These are phyloP conservation scores for Apis florea DNA, from an alignment of 1,140 invertebrate genomes.

Conservation along the genomic window DNA sequence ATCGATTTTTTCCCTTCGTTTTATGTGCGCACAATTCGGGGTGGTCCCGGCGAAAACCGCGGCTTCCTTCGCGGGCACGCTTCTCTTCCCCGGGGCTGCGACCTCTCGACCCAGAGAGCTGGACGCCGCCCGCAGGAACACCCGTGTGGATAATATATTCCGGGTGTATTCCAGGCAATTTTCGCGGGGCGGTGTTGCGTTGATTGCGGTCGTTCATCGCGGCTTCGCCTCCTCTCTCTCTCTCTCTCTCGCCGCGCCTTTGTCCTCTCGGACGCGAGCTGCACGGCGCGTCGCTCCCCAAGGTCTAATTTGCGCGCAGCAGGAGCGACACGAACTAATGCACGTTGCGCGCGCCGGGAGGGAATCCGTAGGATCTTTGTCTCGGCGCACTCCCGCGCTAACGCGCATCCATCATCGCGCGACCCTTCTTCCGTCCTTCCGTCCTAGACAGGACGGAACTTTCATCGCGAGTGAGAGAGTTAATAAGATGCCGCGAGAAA, in stretches of 20 bases:
- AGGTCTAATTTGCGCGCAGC: constrained; percentile 79
- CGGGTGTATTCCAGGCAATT: constrained; percentile 72
- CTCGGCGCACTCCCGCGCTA: constrained; percentile 76
- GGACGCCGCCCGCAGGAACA: constrained; percentile 63
- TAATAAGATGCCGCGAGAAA: no score
- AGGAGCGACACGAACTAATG: constrained; percentile 78
- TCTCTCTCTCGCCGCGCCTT: neutral
- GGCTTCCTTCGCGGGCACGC: constrained; percentile 40
- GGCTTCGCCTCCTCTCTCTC: constrained; percentile 59
- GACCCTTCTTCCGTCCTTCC: constrained; percentile 42
- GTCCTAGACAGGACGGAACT: neutral
- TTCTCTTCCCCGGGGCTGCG: constrained; percentile 62
- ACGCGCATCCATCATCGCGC: constrained; percentile 75
- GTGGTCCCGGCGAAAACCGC: constrained; percentile 41
- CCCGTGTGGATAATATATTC: constrained; percentile 75
- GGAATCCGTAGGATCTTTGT: constrained; percentile 72
- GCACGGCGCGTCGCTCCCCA: constrained; percentile 55
- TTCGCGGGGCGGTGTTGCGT: constrained; percentile 74
- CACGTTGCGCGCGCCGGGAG: constrained; percentile 73
- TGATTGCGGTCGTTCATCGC: constrained; percentile 77
- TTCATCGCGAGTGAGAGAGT: neutral
- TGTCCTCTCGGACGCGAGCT: constrained; percentile 48
- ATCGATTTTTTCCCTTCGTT: neutral
- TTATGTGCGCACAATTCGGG: constrained; percentile 28
- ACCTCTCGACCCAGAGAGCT: constrained; percentile 63